Percentiles rank a stretch among this genome's conserved stretches.
Conservation (phyloP, 1,140 invertebrate species). For the Heliconius himera region DNA sequence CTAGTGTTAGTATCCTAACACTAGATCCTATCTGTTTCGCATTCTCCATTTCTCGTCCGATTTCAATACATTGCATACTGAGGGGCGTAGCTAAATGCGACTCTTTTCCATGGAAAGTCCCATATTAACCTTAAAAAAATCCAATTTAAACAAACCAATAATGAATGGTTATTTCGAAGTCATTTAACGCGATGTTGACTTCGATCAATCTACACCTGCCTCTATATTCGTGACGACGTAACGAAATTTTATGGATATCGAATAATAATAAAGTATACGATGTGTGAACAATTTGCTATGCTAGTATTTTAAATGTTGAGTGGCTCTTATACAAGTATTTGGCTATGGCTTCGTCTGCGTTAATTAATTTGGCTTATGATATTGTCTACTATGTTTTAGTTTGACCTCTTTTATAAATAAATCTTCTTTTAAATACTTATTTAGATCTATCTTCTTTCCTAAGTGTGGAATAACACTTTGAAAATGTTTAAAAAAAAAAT, state of each 20-base stretch:
- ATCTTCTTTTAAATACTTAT: too few species aligned
- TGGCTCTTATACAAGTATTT: background rate
- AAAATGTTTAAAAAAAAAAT: too few species aligned
- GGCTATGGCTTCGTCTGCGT: background rate
- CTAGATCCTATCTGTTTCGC: too few species aligned
- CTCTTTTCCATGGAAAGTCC: background rate
- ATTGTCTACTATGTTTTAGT: too few species aligned
- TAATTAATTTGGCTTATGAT: background rate
- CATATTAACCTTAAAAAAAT: background rate
- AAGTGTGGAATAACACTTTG: too few species aligned
- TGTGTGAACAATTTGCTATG: background rate
- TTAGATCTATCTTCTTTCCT: too few species aligned
- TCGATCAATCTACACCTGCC: constrained; percentile 27
- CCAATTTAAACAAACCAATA: constrained; percentile 4
- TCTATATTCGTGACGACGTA: background rate
- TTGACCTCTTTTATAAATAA: too few species aligned
- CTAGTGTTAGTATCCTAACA: too few species aligned
- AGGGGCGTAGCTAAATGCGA: too few species aligned
- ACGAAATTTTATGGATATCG: constrained; percentile 22
- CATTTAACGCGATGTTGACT: constrained; percentile 31
- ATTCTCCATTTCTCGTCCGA: too few species aligned
- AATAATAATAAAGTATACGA: constrained; percentile 8
- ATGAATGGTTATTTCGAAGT: constrained; percentile 11
- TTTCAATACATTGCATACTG: too few species aligned
- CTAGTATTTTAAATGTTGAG: background rate